These are phyloP conservation scores for Chrysocyon brachyurus DNA, from an alignment of 2,797 vertebrate species.

Conservation along the genomic window DNA sequence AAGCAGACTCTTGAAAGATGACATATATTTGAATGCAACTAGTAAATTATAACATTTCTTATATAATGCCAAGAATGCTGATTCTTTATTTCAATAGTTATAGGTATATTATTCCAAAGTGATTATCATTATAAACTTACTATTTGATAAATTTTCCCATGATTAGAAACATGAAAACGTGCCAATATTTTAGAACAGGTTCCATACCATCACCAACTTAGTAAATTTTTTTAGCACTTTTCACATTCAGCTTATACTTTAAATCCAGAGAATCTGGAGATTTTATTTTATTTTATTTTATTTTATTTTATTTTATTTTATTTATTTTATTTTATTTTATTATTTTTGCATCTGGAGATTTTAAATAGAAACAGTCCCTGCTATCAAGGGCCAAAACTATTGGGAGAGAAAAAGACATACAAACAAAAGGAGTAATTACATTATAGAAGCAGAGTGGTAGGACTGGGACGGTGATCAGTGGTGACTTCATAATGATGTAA, in stretches of 20 bases:
- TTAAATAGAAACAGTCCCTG: not conserved
- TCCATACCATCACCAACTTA: not conserved
- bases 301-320: too few species aligned
- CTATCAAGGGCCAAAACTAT: not conserved
- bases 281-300: not conserved
- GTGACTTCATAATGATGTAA: not conserved
- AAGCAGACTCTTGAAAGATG: not conserved
- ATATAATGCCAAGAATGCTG: not conserved
- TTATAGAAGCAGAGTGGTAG: not conserved
- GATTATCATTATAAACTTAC: not conserved
- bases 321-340: too few species aligned
- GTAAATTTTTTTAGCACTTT: not conserved
- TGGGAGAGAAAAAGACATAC: not conserved
- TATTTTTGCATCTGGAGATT: not conserved
- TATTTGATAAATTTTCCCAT: not conserved
- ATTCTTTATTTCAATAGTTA: not conserved
- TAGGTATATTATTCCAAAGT: not conserved
- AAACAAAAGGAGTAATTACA: not conserved
- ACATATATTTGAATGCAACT: not conserved
- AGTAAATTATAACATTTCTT: constrained; percentile 1
- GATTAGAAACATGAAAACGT: not conserved
- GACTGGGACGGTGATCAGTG: not conserved
- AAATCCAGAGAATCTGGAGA: not conserved
- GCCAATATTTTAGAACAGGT: not conserved
- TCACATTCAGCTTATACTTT: not conserved